These are phyloP conservation scores for Hanleya hanleyi DNA, from an alignment of 2,888 invertebrate species.

Conservation along the genomic window DNA sequence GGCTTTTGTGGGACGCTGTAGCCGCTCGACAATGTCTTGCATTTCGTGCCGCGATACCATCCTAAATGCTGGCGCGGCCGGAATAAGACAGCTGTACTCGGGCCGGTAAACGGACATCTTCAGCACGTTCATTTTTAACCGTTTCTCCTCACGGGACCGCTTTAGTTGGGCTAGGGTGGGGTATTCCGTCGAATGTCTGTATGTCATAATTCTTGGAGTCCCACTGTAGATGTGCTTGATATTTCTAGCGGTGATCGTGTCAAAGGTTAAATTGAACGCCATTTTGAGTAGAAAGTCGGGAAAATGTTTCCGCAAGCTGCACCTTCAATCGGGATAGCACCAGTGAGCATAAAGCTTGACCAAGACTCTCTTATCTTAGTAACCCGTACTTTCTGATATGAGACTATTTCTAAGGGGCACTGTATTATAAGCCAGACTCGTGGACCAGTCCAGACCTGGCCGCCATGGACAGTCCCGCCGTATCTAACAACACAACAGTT, in stretches of 20 bases:
- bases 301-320: too few species aligned
- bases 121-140: constrained; percentile 50
- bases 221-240: constrained; percentile 63
- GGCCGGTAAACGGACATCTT: constrained; percentile 53
- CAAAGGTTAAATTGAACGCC: constrained; percentile 17
- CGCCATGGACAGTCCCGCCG: too few species aligned
- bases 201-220: constrained; percentile 39
- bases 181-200: constrained; percentile 43
- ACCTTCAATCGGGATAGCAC: too few species aligned
- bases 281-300: too few species aligned
- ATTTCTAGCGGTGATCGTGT: constrained; percentile 36
- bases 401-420: too few species aligned
- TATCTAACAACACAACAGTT: too few species aligned
- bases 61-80: constrained; percentile 60
- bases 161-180: constrained; percentile 56
- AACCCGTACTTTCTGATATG: too few species aligned
- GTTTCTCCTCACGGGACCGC: constrained; percentile 45
- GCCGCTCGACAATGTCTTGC: constrained; percentile 45
- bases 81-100: constrained; percentile 56
- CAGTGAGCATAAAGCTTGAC: too few species aligned
- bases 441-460: too few species aligned
- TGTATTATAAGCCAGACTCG: too few species aligned
- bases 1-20: constrained; percentile 48
- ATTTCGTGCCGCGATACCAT: constrained; percentile 53
- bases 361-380: too few species aligned